These are phyloP conservation scores for Pentalonia nigronervosa DNA, from an alignment of 1,140 invertebrate species.

Conservation along the genomic window DNA sequence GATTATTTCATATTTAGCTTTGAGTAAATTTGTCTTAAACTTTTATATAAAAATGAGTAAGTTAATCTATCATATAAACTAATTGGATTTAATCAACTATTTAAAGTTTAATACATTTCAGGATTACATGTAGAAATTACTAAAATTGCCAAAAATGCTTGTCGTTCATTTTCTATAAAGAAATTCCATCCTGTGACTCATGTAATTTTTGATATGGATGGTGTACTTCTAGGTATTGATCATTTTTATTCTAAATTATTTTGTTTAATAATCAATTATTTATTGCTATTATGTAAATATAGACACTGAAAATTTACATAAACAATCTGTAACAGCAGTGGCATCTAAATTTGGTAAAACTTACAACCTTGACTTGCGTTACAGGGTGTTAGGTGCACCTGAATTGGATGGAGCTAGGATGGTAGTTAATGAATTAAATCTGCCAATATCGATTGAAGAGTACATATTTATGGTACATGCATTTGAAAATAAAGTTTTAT, in stretches of 20 bases:
- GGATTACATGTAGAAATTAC: neutral
- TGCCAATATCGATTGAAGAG: conserved; percentile 28
- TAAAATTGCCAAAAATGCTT: neutral
- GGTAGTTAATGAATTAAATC: conserved; percentile 43
- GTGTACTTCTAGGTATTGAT: conserved; percentile 75
- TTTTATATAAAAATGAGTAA: conserved; percentile 22
- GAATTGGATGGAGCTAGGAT: conserved; percentile 32
- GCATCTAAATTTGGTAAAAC: conserved; percentile 51
- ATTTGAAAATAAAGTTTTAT: conserved; percentile 14
- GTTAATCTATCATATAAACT: neutral
- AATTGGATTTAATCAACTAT: neutral
- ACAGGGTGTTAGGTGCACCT: conserved; percentile 28
- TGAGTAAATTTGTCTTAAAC: neutral
- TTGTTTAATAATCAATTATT: neutral
- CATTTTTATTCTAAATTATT: conserved; percentile 39
- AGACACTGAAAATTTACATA: conserved; percentile 56
- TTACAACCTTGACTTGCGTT: conserved; percentile 36
- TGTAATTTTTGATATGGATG: conserved; percentile 86
- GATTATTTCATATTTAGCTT: neutral
- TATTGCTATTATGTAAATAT: neutral
- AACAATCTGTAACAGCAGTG: conserved; percentile 24
- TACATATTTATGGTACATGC: neutral
- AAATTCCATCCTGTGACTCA: conserved; percentile 74
- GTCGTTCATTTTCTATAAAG: conserved; percentile 58
- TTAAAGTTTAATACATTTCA: neutral